phyloP scores from a whole-genome alignment of 1,140 invertebrate species.

The Cardiocondyla obscurior region DNA sequence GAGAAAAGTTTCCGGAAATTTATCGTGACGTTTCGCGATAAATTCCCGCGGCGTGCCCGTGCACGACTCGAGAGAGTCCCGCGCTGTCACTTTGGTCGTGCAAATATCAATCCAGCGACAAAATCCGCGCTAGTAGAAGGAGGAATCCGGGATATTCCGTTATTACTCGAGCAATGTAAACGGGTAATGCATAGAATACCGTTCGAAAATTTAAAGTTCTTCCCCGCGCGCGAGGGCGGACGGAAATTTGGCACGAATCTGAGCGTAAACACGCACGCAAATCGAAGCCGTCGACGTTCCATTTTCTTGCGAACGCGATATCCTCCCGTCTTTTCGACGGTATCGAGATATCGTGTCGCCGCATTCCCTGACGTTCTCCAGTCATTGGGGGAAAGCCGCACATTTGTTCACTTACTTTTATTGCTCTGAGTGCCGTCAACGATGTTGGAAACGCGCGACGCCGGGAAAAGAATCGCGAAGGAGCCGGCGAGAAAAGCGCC shows the following conservation, averaged over 20 bases:
- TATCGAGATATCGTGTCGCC: background rate
- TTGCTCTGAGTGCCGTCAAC: background rate
- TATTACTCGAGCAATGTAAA: slow-evolving; percentile 19
- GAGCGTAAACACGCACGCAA: background rate
- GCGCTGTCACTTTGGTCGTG: background rate
- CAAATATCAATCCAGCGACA: background rate
- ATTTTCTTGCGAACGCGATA: slow-evolving; percentile 15
- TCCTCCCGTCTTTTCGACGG: background rate
- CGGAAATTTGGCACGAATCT: background rate
- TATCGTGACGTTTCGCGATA: background rate
- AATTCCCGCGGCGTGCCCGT: background rate
- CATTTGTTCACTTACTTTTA: slow-evolving; percentile 3
- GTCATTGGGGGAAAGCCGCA: background rate
- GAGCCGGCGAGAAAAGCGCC: background rate
- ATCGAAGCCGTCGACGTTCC: slow-evolving; percentile 1
- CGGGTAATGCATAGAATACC: background rate
- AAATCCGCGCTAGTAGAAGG: background rate
- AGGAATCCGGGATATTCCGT: background rate
- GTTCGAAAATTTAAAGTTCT: slow-evolving; percentile 10
- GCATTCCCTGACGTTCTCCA: background rate
- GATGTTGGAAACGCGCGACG: background rate
- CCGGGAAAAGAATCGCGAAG: background rate
- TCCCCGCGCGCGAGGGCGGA: background rate
- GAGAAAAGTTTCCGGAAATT: background rate
- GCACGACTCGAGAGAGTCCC: background rate